Evolutionary conservation across 2,113 vertebrate species (phyloP), one percentile per base, ranked within the genome.

Genomic region (Istiophorus platypterus): DNA sequence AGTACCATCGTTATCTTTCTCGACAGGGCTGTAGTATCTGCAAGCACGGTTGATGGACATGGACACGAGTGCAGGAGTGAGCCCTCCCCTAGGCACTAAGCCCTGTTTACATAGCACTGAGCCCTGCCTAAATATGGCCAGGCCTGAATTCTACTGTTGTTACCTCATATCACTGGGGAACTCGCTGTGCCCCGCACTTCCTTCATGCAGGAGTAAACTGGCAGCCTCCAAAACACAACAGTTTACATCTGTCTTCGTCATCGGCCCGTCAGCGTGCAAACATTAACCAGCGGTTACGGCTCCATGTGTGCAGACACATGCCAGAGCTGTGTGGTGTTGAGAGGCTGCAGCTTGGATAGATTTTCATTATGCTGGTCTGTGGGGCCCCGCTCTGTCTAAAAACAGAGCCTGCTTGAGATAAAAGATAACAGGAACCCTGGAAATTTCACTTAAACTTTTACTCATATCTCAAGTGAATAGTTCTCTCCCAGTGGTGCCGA

Each of bases 101-200:
- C 85, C 83, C 76, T 94, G 94, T 95, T 95, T 94, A 95, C 94
- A 94, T 81, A 91, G 89, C 88, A 51, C 84, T 75, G 82, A 89
- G 88, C 75, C 81, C 82, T 92, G 93, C 83, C 94, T 95, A 94
- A 95, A 95, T 94, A 94, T 93, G 94, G 95, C 90, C 71, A 75
- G 87, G 90, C 70, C 76, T 92, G 91, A 94, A 91, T 93, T 92
- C 91, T 82, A 79, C 41, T 22, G 56, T 66, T 82, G 86, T 81
- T 78, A 82, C 83, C 42, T 81, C 1, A 41, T 68, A 70, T 78
- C 81, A 56, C 2, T 22, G 62, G 80, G 61, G 79, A 86, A 68
- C 81, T 69, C 63, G 73, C 76, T 22, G 61, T n/a, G 57, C 76
- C 59, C 45, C 37, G 62, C 72, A 45, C n/a, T 76, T 62, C 56